Evolutionary conservation across 1,140 invertebrate genomes (phyloP), one percentile per base, ranked within the genome.

Genomic region (Pteromalus puparum): DNA sequence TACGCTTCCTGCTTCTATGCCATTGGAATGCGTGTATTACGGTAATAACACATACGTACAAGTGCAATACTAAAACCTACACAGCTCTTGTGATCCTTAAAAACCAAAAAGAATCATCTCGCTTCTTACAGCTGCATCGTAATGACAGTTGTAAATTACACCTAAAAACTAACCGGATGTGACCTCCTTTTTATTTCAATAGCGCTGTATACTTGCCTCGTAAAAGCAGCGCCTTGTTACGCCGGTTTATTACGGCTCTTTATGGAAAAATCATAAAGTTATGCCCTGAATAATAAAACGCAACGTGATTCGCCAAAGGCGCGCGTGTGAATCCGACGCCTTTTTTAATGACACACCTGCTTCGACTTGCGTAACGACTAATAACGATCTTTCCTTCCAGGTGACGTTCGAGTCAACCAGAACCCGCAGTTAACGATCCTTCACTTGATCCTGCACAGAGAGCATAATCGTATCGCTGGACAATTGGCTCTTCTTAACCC

Each of bases 391-490:
- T 34, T 34, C 30, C 30, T 6, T 34, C 3, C 4, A 96, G 98
- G 98, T 86, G 98, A 99, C 89, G 92, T 94, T 34, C 93, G 98
- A 85, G 96, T 96, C 0, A 99, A 99, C 92, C 98, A 99, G 90
- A 97, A 97, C 88, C 95, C 97, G 0, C 95, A 96, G 83, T 89
- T 98, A 48, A 95, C 97, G 0, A 92, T 97, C 7, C 91, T 99
- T 0, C 98, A 99, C 87, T 96, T 97, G 0, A 90, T 99, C 5
- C 94, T 97, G 70, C 92, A 98, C 80, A 94, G 98, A 83, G 97
- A 99, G 90, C 98, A 99, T 91, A 99, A 99, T 91, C 94, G 97
- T 72, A 93, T 99, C 26, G 97, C 98, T 0, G 94, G 95, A 61
- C 91, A 90, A 48, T 92, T 99, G 0, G 90, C 94, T 0, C 88